phyloP scores from a whole-genome alignment of 2,888 invertebrate species.

The Cryptosula pallasiana region DNA sequence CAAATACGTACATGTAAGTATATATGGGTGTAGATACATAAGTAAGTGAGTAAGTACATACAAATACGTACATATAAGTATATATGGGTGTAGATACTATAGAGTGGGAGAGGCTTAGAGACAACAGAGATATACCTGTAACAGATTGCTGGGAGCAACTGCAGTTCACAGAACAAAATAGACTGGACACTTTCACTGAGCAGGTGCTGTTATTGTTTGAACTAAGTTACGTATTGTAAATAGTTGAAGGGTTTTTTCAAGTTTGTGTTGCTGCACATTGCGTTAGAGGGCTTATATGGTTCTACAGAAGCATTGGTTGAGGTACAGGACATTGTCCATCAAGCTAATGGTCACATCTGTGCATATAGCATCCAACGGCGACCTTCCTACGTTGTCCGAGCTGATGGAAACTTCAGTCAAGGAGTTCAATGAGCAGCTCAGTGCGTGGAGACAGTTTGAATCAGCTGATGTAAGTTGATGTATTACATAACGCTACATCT shows the following conservation, averaged over 20 bases:
- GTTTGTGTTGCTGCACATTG: no score
- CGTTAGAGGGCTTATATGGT: no score
- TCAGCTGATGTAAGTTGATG: not conserved
- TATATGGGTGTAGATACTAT: constrained; percentile 55
- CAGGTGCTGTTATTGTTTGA: no score
- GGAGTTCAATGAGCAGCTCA: constrained; percentile 1
- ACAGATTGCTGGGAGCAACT: constrained; percentile 64
- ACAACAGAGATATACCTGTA: constrained; percentile 73
- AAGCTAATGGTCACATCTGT: constrained; percentile 44
- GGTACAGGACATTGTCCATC: constrained; percentile 49
- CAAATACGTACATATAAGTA: not conserved
- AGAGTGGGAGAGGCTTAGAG: constrained; percentile 60
- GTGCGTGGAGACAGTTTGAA: not conserved
- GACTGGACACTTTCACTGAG: not conserved
- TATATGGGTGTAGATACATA: no score
- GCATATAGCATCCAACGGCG: constrained; percentile 24
- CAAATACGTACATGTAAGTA: no score
- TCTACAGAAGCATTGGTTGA: constrained; percentile 49
- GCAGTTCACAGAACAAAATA: not conserved
- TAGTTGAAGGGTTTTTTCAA: no score
- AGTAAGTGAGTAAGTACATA: no score
- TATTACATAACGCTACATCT: no score
- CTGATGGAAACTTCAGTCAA: not conserved
- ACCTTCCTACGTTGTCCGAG: not conserved
- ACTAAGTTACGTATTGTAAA: no score